These are phyloP conservation scores for Archilochus colubris DNA, from an alignment of 2,113 vertebrate species.

Conservation along the genomic window DNA sequence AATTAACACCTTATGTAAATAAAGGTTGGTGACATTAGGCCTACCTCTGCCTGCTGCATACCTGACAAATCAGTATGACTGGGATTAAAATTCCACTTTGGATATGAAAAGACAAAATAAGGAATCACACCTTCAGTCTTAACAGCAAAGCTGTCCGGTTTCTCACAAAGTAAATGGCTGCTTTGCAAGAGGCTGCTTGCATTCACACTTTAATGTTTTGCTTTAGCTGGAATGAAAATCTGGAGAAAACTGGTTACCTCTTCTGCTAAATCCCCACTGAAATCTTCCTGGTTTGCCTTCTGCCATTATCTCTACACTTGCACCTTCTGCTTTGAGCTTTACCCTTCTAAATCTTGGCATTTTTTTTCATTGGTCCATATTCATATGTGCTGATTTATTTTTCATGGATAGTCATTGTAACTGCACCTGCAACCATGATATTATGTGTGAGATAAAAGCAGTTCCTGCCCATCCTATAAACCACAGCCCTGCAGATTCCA, in stretches of 20 bases:
- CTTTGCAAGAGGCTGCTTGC: neutral
- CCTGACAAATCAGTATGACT: neutral
- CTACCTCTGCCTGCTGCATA: neutral
- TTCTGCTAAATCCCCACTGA: neutral
- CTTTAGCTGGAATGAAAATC: neutral
- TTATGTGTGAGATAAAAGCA: accelerated
- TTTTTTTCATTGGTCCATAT: neutral
- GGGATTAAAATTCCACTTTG: neutral
- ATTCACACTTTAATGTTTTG: neutral
- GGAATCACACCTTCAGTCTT: neutral
- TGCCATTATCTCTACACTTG: neutral
- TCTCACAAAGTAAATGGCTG: neutral
- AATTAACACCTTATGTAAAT: neutral
- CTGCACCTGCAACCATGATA: accelerated
- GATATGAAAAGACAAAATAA: neutral
- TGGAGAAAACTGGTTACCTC: neutral
- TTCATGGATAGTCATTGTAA: neutral
- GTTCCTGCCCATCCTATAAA: neutral
- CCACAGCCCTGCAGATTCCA: neutral
- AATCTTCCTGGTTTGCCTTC: neutral
- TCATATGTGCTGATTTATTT: neutral
- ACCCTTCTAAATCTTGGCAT: neutral
- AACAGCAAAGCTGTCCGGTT: neutral
- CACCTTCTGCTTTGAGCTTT: accelerated
- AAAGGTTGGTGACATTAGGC: neutral